These are phyloP conservation scores for Anolis apletophallus DNA, from an alignment of 2,797 vertebrate genomes.

Conservation along the genomic window DNA sequence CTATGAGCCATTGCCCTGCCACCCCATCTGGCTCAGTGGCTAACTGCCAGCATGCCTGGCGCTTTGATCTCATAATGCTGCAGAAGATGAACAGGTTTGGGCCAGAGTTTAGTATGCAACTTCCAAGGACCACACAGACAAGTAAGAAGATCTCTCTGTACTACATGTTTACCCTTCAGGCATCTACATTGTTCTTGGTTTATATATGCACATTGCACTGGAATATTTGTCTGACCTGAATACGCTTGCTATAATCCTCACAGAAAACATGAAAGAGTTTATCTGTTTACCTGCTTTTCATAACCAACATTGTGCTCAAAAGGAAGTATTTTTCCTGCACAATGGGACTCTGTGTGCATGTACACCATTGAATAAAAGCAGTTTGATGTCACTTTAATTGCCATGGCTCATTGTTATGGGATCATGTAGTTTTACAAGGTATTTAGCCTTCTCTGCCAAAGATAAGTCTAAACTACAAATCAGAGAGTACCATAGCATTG, in stretches of 20 bases:
- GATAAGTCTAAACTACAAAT: too few species aligned
- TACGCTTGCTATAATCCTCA: neutral
- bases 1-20: conserved; percentile 5
- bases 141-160: neutral
- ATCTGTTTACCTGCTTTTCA: neutral
- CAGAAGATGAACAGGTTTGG: neutral
- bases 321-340: too few species aligned
- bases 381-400: too few species aligned
- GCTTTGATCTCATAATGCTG: neutral
- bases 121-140: conserved; percentile 16
- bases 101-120: neutral
- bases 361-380: too few species aligned
- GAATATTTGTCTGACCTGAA: neutral
- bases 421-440: too few species aligned
- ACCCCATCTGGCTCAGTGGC: conserved; percentile 5
- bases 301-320: neutral
- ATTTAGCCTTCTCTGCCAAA: too few species aligned
- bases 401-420: too few species aligned
- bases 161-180: conserved; percentile 14
- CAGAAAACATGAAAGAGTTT: neutral
- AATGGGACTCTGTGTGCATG: too few species aligned
- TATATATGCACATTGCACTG: neutral
- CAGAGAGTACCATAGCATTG: too few species aligned
- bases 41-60: neutral
- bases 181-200: neutral